Conservation (phyloP, 2,113 vertebrate species). For the Catagonus wagneri region DNA sequence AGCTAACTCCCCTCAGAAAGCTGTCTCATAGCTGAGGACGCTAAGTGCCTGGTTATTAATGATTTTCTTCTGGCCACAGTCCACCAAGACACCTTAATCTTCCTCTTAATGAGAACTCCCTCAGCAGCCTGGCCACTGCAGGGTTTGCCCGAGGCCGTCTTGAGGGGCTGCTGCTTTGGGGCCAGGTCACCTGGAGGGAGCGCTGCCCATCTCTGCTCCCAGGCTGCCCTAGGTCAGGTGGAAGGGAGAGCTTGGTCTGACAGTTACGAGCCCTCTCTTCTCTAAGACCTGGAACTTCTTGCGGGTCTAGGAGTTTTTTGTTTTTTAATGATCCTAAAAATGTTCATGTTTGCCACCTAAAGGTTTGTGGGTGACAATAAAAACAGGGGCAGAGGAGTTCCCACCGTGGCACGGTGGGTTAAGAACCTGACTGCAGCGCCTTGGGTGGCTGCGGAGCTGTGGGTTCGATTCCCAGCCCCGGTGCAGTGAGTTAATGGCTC, state of each 20-base stretch:
- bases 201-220: neutral
- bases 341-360: neutral
- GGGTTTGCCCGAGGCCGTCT: neutral
- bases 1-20: neutral
- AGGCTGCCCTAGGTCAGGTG: neutral
- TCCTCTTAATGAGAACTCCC: neutral
- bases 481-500: too few species aligned
- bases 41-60: conserved; percentile 33
- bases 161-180: neutral
- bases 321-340: neutral
- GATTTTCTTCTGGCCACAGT: neutral
- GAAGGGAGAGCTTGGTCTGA: neutral
- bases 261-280: neutral
- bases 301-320: neutral
- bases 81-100: neutral
- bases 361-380: neutral
- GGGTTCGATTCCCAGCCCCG: too few species aligned
- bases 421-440: too few species aligned
- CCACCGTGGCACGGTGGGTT: too few species aligned
- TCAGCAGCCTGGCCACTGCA: fast-evolving
- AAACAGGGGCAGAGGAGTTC: neutral
- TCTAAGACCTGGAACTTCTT: neutral
- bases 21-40: neutral
- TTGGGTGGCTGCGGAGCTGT: too few species aligned
- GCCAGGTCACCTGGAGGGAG: neutral